Base-by-base conservation (phyloP, 2,888 invertebrate genomes). In the Odontocerum albicorne region DNA sequence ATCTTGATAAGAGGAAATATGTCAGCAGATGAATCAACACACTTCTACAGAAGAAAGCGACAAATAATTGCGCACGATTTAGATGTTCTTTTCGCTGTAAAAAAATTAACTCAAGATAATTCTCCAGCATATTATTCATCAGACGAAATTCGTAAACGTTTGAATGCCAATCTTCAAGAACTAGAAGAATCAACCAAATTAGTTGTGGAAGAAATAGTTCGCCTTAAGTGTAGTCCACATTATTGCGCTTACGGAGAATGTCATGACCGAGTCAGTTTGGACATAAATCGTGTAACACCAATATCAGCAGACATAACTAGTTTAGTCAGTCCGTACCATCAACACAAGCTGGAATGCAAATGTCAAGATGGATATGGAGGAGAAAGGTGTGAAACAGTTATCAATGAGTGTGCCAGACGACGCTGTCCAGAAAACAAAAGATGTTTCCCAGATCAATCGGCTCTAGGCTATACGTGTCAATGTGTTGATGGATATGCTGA, bases 291-390 rank as follows among this genome's bases (percentile, higher is more conserved):
- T 47, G 78, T 88, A 10, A 79, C 82, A 22, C 81, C 85, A 0
- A 80, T 89, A 19, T 80, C 85, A 0, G 88, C 88, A 0, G 89
- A 90, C 64, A 82, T 87, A 0, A 84, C 83, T 31, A 89, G 89
- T 66, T 90, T 90, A 68, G 90, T 92, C 0, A 85, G 88, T 0
- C 88, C 91, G 0, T 74, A 78, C 4, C 90, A 91, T 68, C 75
- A 75, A 32, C 85, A 89, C 63, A 80, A 81, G 42, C 79, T 87
- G 56, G 87, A 87, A 64, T 97, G 97, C 72, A 79, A 82, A 38
- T 96, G 96, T 70, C 84, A 86, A 63, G 84, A 88, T 63, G 96
- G 95, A 19, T 94, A 82, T 71, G 87, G 86, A 39, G 93, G 93
- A 7, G 84, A 83, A 58, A 82, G 84, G 54, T 95, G 95, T 72